Conservation (phyloP, 2,888 invertebrate species). For the Drosophila affinis region DNA sequence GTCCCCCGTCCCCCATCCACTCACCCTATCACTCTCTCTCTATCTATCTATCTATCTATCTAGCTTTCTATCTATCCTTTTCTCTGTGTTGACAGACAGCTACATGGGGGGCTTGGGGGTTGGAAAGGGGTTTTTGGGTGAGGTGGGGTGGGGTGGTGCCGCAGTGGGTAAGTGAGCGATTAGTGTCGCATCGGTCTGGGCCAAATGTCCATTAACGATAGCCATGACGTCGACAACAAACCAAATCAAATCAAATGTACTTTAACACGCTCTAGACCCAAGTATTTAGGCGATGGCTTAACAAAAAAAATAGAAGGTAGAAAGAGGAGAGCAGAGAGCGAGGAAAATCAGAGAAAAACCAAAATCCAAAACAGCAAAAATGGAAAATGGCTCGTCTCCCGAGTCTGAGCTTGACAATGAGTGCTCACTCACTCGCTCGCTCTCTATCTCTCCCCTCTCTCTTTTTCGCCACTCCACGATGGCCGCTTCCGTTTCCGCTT, state of each 20-base stretch:
- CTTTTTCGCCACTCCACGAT: conserved; percentile 17
- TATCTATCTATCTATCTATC: not conserved
- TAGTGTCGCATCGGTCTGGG: conserved; percentile 67
- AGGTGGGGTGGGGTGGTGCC: conserved; percentile 10
- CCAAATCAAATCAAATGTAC: conserved; percentile 75
- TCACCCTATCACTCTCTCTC: not conserved
- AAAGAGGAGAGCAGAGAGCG: not conserved
- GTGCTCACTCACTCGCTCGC: conserved; percentile 42
- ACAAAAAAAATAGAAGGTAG: conserved; percentile 17
- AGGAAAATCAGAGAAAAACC: conserved; percentile 10
- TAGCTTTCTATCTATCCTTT: conserved; percentile 16
- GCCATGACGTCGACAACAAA: conserved; percentile 68
- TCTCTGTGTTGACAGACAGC: conserved; percentile 59
- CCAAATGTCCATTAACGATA: conserved; percentile 67
- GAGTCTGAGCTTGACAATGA: conserved; percentile 74
- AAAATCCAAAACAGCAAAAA: conserved; percentile 43
- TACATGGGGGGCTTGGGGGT: conserved; percentile 41
- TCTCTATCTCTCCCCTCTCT: conserved; percentile 10
- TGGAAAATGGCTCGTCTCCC: conserved; percentile 27
- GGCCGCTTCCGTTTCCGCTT: conserved; percentile 73
- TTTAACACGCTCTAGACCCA: conserved; percentile 69
- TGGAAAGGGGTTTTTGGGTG: conserved; percentile 6
- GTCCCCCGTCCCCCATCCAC: not conserved
- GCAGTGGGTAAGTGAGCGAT: conserved; percentile 71
- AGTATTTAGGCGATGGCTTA: conserved; percentile 70